phyloP scores from a whole-genome alignment of 2,113 vertebrate species.

The Vidua chalybeata region DNA sequence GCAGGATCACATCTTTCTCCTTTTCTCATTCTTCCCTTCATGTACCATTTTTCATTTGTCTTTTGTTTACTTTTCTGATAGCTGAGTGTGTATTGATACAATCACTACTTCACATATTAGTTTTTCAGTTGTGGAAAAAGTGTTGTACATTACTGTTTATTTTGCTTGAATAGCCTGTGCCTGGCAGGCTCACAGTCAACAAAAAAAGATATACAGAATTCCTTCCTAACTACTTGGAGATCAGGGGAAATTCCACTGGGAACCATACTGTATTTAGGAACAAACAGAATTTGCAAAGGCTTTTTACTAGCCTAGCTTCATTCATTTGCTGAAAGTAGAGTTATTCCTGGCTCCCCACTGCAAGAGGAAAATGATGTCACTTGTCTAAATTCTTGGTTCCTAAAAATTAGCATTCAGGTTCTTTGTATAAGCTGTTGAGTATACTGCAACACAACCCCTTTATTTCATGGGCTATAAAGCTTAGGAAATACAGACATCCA shows the following conservation, averaged over 20 bases:
- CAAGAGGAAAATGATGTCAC: background rate
- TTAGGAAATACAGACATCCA: slow-evolving; percentile 72
- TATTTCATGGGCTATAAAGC: slow-evolving; percentile 79
- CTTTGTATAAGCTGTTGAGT: slow-evolving; percentile 55
- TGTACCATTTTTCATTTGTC: background rate
- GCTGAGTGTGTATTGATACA: background rate
- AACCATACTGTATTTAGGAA: background rate
- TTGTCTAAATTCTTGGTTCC: slow-evolving; percentile 30
- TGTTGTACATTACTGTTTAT: background rate
- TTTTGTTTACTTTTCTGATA: slow-evolving; percentile 8
- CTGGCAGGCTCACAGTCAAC: background rate
- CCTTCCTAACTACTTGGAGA: background rate
- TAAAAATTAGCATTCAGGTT: slow-evolving; percentile 71
- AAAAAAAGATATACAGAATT: background rate
- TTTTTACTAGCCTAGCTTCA: background rate
- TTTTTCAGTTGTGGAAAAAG: background rate
- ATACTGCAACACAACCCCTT: slow-evolving; percentile 63
- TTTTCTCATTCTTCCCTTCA: background rate
- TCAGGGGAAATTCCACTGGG: background rate
- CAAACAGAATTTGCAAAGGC: background rate
- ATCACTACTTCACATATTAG: background rate
- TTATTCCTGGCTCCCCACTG: background rate
- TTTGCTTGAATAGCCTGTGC: background rate
- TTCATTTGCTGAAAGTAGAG: background rate
- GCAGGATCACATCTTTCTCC: background rate